Evolutionary conservation across 2,888 invertebrate genomes (phyloP), one percentile per base, ranked within the genome.

Genomic region (Ceraclea dissimilis): DNA sequence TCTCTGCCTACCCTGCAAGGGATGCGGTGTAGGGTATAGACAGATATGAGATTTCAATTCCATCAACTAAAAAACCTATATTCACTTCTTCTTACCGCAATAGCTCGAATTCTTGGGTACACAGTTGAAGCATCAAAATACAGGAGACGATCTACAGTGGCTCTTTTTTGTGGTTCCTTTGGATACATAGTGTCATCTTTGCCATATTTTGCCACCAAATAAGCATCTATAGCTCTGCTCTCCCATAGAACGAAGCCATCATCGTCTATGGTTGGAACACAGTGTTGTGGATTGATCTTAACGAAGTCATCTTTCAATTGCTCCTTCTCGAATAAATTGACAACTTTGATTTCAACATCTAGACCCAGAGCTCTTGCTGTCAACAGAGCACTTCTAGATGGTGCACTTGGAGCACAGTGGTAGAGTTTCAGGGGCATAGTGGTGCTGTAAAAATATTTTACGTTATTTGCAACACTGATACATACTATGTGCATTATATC

Each of bases 201-300:
- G 1, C 76, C 81, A 67, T 81, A 85, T 59, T 79, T 78, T 60
- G 79, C 78, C 1, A 78, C 81, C 60, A 86, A 72, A 67, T 86
- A 86, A 49, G 76, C 70, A 2, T 79, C 76, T 58, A 85, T 85
- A 8, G 85, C 84, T 34, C 82, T 77, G 63, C 84, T 84, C 67
- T 86, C 86, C 83, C 84, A 85, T 49, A 86, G 61, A 13, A 77
- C 67, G 65, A 84, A 83, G 11, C 83, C 84, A 56, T 81, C 77
- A 66, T 86, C 86, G 20, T 82, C 80, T 56, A 87, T 70, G 8
- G 86, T 85, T 8, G 86, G 86, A 2, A 87, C 71, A 57, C 79
- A 79, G 67, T 85, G 84, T 65, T 84, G 84, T 4, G 84, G 84
- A 68, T 85, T 85, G 47, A 83, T 74, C 71, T 81, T 74, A 48